Evolutionary conservation across 2,113 vertebrate species (phyloP), one percentile per base, ranked within the genome.

Genomic region (Tragelaphus imberbis): DNA sequence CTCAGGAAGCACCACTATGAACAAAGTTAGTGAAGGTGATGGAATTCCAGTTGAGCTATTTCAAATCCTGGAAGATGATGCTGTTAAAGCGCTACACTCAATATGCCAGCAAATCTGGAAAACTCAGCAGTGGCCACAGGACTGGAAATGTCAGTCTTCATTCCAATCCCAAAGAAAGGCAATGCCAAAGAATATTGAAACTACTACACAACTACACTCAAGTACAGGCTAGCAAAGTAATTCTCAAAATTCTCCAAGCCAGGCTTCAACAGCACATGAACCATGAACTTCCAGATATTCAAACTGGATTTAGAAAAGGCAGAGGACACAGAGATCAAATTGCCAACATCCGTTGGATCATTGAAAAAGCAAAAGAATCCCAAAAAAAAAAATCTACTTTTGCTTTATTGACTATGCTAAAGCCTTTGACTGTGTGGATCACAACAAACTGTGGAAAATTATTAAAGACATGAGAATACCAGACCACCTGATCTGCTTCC

Each of bases 21-120:
- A 61, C 59, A 61, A 61, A 61, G 59, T 2, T 30, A 61, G 59
- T 61, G 59, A 28, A 14, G 59, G 59, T 61, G 1, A 61, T 61
- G 27, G 2, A 61, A 63, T 63, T 63, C 59, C 59, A 63, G 59
- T 15, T 63, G 28, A 63, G 59, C 59, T 63, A 7, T 30, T 63
- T 30, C 28, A 63, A 63, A 63, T 63, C 63, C 30, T 33, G 15
- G 33, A 65, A 33, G 63, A 65, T 33, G 30, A 65, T 33, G 63
- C 30, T 33, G 15, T 65, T 16, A 65, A 33, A 65, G 63, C 0
- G 0, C 63, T 33, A 7, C 63, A 65, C 7, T 65, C 15, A 65
- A 65, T 65, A 16, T 65, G 63, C 63, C 15, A n/a, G 30, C 63
- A 68, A 68, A n/a, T 68, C 63, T 19, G 33, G 33, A 68, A 68